These are phyloP conservation scores for Synanthedon vespiformis DNA, from an alignment of 2,888 invertebrate species.

Conservation along the genomic window DNA sequence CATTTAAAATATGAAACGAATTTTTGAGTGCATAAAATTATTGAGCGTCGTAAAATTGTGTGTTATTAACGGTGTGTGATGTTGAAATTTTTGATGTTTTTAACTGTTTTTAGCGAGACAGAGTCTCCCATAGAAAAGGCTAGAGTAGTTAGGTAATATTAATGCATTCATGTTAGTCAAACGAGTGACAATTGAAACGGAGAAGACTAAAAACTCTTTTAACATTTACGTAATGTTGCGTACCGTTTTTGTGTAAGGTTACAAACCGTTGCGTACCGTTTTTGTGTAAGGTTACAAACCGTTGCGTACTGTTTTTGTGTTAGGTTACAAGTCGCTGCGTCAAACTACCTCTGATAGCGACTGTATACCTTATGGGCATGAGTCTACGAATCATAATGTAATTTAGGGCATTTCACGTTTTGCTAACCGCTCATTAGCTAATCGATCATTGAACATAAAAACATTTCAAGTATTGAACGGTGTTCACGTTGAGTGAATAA, in stretches of 20 bases:
- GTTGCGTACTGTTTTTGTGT: constrained; percentile 57
- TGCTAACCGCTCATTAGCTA: constrained; percentile 20
- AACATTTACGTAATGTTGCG: constrained; percentile 64
- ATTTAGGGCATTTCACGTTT: constrained; percentile 22
- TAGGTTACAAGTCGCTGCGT: constrained; percentile 23
- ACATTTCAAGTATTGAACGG: constrained; percentile 27
- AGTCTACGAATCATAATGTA: too few species aligned
- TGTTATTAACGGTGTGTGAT: constrained; percentile 21
- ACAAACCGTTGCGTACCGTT: constrained; percentile 52
- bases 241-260: constrained; percentile 49
- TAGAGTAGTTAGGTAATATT: constrained; percentile 65
- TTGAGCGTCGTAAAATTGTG: background rate
- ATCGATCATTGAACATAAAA: constrained; percentile 14
- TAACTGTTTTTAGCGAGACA: constrained; percentile 57
- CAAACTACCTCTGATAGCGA: background rate
- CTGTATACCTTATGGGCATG: too few species aligned
- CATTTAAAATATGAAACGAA: too few species aligned
- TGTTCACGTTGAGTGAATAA: constrained; percentile 42
- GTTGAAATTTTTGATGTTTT: constrained; percentile 53
- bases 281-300: constrained; percentile 44
- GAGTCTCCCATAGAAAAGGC: constrained; percentile 64
- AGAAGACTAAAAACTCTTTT: constrained; percentile 64
- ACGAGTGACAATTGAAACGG: constrained; percentile 65
- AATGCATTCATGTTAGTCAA: constrained; percentile 56
- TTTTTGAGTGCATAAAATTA: too few species aligned